phyloP scores from a whole-genome alignment of 2,888 invertebrate genomes.

The Artemia sinica region DNA sequence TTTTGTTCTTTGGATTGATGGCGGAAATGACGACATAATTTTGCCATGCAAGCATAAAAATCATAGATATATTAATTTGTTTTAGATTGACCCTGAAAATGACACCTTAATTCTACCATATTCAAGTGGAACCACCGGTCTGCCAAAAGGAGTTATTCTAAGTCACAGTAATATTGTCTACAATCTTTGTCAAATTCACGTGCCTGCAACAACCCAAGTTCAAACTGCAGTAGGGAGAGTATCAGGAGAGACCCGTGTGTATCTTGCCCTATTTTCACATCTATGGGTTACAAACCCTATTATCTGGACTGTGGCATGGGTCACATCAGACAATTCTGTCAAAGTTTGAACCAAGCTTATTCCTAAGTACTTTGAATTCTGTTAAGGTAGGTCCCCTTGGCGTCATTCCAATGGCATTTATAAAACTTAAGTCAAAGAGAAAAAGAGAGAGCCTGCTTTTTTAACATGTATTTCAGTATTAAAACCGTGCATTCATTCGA shows the following conservation, averaged over 20 bases:
- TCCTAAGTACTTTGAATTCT: conserved; percentile 44
- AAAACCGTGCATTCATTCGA: no score
- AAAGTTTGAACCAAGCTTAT: conserved; percentile 50
- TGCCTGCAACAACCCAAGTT: conserved; percentile 18
- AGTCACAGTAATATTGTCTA: conserved; percentile 41
- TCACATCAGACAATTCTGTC: conserved; percentile 48
- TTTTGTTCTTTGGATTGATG: no score
- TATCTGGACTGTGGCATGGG: conserved; percentile 42
- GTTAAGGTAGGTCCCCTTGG: conserved; percentile 33
- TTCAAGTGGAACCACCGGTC: conserved; percentile 41
- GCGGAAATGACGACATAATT: no score
- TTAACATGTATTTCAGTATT: no score
- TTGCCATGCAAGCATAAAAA: no score
- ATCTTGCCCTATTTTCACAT: conserved; percentile 57
- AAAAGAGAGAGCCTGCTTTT: no score
- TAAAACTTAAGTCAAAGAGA: no score
- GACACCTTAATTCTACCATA: conserved; percentile 32
- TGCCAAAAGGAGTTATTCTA: conserved; percentile 55
- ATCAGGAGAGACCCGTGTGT: conserved; percentile 20
- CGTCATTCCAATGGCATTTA: no score
- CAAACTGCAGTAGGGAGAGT: neutral
- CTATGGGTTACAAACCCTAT: conserved; percentile 51
- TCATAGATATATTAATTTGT: neutral
- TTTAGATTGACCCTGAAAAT: conserved; percentile 24
- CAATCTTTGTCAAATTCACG: conserved; percentile 34